These are phyloP conservation scores for Fukomys damarensis DNA, from an alignment of 2,113 vertebrate genomes.

Conservation along the genomic window DNA sequence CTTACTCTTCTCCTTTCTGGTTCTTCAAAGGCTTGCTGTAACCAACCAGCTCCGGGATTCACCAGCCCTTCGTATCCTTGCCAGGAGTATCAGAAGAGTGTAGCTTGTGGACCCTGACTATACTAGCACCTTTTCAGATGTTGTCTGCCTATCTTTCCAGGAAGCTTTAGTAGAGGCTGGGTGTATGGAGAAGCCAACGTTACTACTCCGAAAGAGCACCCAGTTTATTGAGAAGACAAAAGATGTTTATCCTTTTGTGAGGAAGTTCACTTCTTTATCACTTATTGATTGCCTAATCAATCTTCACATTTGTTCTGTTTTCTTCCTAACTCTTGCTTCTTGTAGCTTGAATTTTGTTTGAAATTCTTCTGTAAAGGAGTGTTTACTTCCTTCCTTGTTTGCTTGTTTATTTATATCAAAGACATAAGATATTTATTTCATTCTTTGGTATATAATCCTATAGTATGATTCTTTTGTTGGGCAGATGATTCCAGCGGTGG, in stretches of 20 bases:
- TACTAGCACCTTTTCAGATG: background rate
- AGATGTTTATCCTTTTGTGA: background rate
- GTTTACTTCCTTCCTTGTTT: background rate
- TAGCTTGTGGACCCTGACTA: background rate
- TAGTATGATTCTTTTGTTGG: background rate
- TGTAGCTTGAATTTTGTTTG: background rate
- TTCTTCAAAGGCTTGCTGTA: background rate
- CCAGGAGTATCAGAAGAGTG: background rate
- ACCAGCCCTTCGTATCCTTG: background rate
- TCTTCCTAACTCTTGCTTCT: background rate
- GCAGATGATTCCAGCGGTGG: background rate
- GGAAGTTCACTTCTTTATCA: background rate
- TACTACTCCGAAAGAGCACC: background rate
- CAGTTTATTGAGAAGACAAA: background rate
- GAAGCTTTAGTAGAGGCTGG: background rate
- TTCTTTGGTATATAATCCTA: background rate
- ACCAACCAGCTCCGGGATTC: background rate
- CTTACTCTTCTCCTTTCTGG: background rate
- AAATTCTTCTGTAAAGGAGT: slow-evolving; percentile 28
- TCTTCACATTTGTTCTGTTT: slow-evolving; percentile 19
- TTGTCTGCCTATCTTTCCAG: background rate
- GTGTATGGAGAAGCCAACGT: slow-evolving; percentile 19
- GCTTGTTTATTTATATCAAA: slow-evolving; percentile 20
- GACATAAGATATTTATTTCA: background rate
- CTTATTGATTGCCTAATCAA: background rate